Conservation (phyloP, 2,888 invertebrate species). For the Harpalus rubripes region DNA sequence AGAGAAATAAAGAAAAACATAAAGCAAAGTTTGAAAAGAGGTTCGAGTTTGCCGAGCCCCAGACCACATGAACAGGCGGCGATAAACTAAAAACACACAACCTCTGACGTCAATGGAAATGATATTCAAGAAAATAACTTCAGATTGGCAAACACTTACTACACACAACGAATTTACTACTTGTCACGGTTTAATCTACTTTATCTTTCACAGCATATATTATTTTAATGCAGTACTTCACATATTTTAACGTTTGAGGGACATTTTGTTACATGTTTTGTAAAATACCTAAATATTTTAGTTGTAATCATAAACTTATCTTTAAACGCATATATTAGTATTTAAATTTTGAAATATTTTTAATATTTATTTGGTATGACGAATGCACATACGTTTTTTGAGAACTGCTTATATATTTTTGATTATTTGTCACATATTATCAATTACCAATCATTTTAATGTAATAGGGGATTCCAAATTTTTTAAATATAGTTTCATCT, state of each 20-base stretch:
- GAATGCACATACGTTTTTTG: too few species aligned
- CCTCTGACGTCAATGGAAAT: conserved; percentile 55
- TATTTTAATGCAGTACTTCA: not conserved
- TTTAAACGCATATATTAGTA: too few species aligned
- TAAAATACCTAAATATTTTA: too few species aligned
- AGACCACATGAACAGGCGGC: conserved; percentile 11
- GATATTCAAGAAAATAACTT: conserved; percentile 53
- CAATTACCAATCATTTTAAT: too few species aligned
- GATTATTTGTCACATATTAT: too few species aligned
- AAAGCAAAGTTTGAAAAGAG: not conserved
- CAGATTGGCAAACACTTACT: conserved; percentile 41
- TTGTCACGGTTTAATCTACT: not conserved
- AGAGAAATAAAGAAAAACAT: not conserved
- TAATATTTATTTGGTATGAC: too few species aligned
- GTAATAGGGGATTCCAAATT: too few species aligned
- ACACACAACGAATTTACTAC: not conserved
- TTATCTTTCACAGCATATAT: not conserved
- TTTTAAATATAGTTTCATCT: too few species aligned
- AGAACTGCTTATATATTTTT: too few species aligned
- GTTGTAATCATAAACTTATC: too few species aligned
- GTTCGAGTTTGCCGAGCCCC: not conserved
- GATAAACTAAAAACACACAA: conserved; percentile 52
- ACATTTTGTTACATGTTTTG: not conserved
- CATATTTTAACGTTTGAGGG: not conserved
- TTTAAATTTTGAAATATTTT: too few species aligned